These are phyloP conservation scores for Collichthys lucidus DNA, from an alignment of 2,113 vertebrate genomes.

Conservation along the genomic window DNA sequence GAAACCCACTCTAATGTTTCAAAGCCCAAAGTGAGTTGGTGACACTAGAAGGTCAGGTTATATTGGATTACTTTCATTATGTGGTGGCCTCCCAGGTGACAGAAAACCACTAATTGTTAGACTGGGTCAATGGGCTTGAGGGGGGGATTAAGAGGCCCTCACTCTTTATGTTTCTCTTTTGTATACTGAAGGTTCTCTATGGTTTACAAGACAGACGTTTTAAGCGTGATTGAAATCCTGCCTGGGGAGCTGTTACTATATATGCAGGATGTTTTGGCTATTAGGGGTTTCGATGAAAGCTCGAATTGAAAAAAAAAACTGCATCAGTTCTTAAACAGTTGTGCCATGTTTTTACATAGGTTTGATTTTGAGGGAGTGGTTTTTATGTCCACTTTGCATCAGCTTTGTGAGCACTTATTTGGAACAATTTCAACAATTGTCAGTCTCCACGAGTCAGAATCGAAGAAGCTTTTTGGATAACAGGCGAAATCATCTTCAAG, in stretches of 20 bases:
- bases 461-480: neutral
- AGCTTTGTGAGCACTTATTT: neutral
- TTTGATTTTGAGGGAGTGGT: neutral
- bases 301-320: neutral
- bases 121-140: conserved; percentile 26
- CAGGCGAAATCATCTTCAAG: neutral
- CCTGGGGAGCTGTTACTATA: neutral
- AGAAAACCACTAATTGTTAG: conserved; percentile 44
- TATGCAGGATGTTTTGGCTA: neutral
- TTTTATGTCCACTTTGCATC: neutral
- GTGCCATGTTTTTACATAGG: neutral
- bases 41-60: conserved; percentile 51
- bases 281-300: neutral
- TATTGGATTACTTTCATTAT: conserved; percentile 60
- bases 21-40: conserved; percentile 38
- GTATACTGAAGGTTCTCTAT: conserved; percentile 14
- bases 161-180: conserved; percentile 33
- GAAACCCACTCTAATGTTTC: conserved; percentile 52
- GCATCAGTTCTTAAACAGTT: too few species aligned
- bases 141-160: conserved; percentile 9
- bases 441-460: neutral
- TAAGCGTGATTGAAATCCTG: conserved; percentile 32
- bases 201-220: conserved; percentile 30
- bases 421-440: neutral
- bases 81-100: conserved; percentile 38